Base-by-base conservation (phyloP, 53 echinoderm and acorn worm genomes). In the Stichopus horrens region DNA sequence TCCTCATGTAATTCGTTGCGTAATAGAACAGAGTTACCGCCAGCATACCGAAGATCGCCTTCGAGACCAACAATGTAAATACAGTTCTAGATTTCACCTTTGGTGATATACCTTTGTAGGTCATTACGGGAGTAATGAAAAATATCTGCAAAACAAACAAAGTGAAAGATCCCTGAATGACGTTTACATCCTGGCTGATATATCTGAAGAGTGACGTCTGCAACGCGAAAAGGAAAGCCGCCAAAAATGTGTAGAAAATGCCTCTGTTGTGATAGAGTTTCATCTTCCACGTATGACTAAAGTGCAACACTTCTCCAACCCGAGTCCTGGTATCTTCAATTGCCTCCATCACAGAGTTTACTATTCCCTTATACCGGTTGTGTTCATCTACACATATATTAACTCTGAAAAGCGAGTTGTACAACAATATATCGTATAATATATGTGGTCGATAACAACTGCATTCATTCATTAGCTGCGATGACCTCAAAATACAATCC, bases 151-250 rank as follows among this genome's bases (percentile, higher is more conserved):
- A 13, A 16, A 10, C 16, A 13, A 63, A 63, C 63, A 63, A 9
- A 63, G 11, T 63, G 79, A 79, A 79, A n/a, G 79, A 79, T 7
- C 9, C 16, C 18, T 79, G 54, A 52, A 79, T 79, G 16, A 79
- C 55, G 9, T 79, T 52, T 8, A 79, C 14, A 16, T 79, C 79
- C 9, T 79, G 52, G 10, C 53, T 53, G 4, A 79, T 9, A 19
- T 52, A 79, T 52, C 79, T 51, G 18, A 79, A 54, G 52, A 79
- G 16, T 5, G 53, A 52, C 0, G 63, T 63, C 7, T 63, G 10
- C 63, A 63, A 16, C 10, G 63, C 10, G 63, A 63, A 63, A 13
- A 63, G 16, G 7, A 63, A 63, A 10, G 63, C 63, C 63, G 63
- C 63, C 8, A 63, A 63, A 16, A 63, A 16, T 10, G 63, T 63